Base-by-base conservation (phyloP, 2,888 invertebrate genomes). In the Rhamnusium bicolor region DNA sequence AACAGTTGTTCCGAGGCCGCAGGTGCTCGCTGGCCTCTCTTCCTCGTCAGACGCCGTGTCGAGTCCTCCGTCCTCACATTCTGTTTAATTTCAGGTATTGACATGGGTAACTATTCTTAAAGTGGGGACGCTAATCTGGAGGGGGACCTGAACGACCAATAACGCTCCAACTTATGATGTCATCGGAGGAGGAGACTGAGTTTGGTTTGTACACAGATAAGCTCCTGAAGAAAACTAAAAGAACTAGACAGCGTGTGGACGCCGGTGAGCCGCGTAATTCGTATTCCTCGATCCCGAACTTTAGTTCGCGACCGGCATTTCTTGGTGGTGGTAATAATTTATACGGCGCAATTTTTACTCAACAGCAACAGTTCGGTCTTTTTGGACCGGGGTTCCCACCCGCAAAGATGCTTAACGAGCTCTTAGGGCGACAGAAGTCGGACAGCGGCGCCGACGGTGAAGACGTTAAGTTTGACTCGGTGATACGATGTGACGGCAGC, bases 131-230 rank as follows among this genome's bases (percentile, higher is more conserved):
- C 86, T 84, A 88, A 79, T 82, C 81, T 81, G 81, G 82, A 81
- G 83, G 82, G 90, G 89, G 90, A 92, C 89, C 90, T 89, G 92
- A 88, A 90, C 91, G 92, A 91, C 93, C 92, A 93, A 94, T 94
- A 94, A 94, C 92, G 93, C 93, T 92, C 91, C 90, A 92, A 92
- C 91, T 94, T 95, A 95, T 95, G 95, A 96, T 96, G 96, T 96
- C 95, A 96, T 95, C 95, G 94, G 96, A 95, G 94, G 96, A 96
- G 95, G 95, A 96, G 94, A 94, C 94, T 92, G 95, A 88, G 92
- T 95, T 94, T 93, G 95, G 95, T 92, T 95, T 95, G 94, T 95
- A 94, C 92, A 94, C 94, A 94, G 95, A 94, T 93, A 94, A 93
- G 91, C 94, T 94, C 91, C 93, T 95, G 92, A 95, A 95, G 94